phyloP scores from a whole-genome alignment of 2,888 invertebrate species.

The Lagria hirta region DNA sequence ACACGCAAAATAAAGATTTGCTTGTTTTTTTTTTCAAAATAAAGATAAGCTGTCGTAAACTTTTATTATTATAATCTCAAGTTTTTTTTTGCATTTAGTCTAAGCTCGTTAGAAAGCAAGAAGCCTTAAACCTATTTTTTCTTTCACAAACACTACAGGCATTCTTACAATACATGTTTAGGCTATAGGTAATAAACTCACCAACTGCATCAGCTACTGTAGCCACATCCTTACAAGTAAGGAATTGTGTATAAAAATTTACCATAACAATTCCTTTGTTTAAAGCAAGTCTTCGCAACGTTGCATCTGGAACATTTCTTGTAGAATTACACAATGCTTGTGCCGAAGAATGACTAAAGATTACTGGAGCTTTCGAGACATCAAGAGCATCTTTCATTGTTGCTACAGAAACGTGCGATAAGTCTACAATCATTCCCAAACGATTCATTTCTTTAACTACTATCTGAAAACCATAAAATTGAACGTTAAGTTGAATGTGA shows the following conservation, averaged over 20 bases:
- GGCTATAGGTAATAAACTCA: conserved; percentile 52
- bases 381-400: conserved; percentile 81
- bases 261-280: conserved; percentile 87
- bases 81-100: too few species aligned
- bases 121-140: too few species aligned
- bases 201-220: conserved; percentile 80
- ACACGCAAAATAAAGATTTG: too few species aligned
- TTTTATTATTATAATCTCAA: too few species aligned
- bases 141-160: too few species aligned
- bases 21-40: too few species aligned
- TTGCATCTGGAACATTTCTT: conserved; percentile 78
- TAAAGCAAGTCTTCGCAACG: conserved; percentile 69
- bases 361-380: conserved; percentile 77
- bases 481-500: conserved; percentile 13
- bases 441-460: conserved; percentile 87
- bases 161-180: too few species aligned
- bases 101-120: too few species aligned
- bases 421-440: conserved; percentile 83
- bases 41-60: too few species aligned
- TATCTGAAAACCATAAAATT: conserved; percentile 57
- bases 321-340: conserved; percentile 78
- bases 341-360: conserved; percentile 84
- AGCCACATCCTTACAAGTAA: conserved; percentile 73
- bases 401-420: conserved; percentile 76
- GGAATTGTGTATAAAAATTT: conserved; percentile 79